Conservation (phyloP, 2,113 vertebrate species). For the Harpagus bidentatus region DNA sequence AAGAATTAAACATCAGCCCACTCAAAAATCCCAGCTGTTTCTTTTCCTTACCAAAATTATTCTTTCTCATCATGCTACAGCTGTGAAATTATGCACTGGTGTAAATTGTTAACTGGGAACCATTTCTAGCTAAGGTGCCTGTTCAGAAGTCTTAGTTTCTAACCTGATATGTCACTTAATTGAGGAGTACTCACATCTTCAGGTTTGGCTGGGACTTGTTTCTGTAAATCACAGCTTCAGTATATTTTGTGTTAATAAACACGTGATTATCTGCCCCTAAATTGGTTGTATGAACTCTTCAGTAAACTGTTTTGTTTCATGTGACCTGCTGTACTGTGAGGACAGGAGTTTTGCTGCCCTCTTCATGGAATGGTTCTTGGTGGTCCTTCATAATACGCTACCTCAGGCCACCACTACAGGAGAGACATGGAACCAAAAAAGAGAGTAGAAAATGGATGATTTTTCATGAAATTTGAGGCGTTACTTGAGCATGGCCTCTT, state of each 20-base stretch:
- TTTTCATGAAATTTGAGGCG: neutral
- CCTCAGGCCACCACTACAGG: neutral
- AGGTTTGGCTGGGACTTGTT: neutral
- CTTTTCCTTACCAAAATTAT: conserved; percentile 26
- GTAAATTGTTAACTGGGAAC: neutral
- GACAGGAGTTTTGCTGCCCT: neutral
- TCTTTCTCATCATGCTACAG: neutral
- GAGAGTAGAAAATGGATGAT: neutral
- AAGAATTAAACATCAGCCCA: neutral
- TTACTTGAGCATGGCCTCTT: neutral
- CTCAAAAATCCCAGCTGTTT: conserved; percentile 35
- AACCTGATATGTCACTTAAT: neutral
- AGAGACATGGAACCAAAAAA: neutral
- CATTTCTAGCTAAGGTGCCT: neutral
- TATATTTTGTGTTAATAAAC: neutral
- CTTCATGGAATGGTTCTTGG: neutral
- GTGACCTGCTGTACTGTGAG: neutral
- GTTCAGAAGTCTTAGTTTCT: neutral
- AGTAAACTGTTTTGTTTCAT: neutral
- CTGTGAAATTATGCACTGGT: neutral
- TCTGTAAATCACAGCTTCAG: neutral
- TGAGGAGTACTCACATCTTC: neutral
- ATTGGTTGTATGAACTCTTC: neutral
- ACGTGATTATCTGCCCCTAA: neutral
- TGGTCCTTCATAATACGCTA: neutral